Conservation (phyloP, 2,113 vertebrate genomes). For the Prochilodus magdalenae region DNA sequence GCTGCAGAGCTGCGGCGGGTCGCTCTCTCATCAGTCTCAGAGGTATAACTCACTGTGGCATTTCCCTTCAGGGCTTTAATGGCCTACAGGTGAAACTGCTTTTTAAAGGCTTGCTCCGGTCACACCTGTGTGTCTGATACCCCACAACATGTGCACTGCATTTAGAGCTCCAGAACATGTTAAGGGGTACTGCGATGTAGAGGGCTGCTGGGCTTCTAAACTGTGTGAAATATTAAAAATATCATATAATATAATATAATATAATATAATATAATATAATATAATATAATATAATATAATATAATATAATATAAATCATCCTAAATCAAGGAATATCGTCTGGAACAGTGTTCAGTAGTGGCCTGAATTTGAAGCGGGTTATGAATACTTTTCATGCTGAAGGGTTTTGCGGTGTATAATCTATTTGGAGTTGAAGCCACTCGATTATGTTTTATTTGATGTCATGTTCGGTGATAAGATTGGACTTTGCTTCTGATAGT, state of each 20-base stretch:
- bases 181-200: constrained; percentile 3
- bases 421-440: neutral
- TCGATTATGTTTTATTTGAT: neutral
- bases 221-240: neutral
- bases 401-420: too few relatives aligned
- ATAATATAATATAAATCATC: too few relatives aligned
- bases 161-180: constrained; percentile 37
- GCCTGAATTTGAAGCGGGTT: neutral
- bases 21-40: constrained; percentile 45
- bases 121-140: constrained; percentile 58
- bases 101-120: constrained; percentile 45
- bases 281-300: too few relatives aligned
- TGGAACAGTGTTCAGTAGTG: neutral
- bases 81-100: constrained; percentile 55
- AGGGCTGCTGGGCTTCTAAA: neutral
- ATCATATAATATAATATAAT: too few relatives aligned
- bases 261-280: too few relatives aligned
- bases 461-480: neutral
- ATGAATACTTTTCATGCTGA: too few relatives aligned
- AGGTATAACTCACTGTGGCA: constrained; percentile 55
- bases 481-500: too few relatives aligned
- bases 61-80: constrained; percentile 63
- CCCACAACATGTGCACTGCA: constrained; percentile 23
- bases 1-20: constrained; percentile 17
- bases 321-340: too few relatives aligned